Conservation (phyloP, 2,888 invertebrate species). For the Callosobruchus maculatus region DNA sequence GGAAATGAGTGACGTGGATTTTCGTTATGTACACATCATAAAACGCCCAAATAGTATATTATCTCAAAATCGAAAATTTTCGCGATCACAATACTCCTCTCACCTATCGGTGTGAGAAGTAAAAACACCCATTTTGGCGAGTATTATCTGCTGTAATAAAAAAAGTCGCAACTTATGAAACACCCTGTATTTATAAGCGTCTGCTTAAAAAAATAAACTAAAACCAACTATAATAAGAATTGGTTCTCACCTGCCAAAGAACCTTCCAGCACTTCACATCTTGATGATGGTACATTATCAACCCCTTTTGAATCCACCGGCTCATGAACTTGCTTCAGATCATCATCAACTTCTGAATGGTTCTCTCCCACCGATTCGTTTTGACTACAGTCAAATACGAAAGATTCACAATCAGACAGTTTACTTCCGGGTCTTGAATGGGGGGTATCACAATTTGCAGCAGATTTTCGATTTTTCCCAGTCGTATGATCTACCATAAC, state of each 20-base stretch:
- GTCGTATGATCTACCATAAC: background rate
- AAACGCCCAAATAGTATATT: too few species aligned
- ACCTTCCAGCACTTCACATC: background rate
- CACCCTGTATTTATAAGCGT: too few species aligned
- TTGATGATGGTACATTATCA: background rate
- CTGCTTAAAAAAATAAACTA: too few species aligned
- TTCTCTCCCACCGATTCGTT: background rate
- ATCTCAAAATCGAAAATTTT: too few species aligned
- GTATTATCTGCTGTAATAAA: too few species aligned
- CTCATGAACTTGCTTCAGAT: background rate
- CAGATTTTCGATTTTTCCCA: too few species aligned
- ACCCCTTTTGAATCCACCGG: background rate
- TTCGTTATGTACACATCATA: too few species aligned
- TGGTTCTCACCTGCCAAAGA: background rate
- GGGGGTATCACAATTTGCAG: background rate
- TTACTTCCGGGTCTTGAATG: background rate
- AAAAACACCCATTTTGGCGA: too few species aligned
- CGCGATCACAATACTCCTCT: too few species aligned
- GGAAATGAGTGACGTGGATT: too few species aligned
- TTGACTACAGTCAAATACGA: background rate
- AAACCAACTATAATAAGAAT: background rate
- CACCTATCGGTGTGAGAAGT: too few species aligned
- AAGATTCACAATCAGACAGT: background rate
- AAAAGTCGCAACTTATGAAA: too few species aligned
- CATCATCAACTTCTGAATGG: background rate